Evolutionary conservation across 2,888 invertebrate species (phyloP).

Genomic region (Sepiola atlantica): DNA sequence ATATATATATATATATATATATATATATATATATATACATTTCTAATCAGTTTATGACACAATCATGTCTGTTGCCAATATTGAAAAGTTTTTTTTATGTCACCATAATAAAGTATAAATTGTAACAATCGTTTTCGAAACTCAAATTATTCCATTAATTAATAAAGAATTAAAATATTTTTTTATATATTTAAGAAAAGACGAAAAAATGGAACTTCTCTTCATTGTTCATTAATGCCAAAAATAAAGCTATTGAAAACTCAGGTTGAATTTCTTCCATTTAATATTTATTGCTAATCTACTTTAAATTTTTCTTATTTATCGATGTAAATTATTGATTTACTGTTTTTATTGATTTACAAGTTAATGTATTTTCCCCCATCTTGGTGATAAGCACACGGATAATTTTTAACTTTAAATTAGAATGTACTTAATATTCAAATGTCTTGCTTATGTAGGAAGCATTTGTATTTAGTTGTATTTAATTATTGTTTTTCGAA

Average conservation of each 20-base stretch:
- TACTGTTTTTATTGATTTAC: background rate
- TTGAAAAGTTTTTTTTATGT: too few relatives aligned
- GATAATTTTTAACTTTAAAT: constrained; percentile 24
- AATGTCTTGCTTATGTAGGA: background rate
- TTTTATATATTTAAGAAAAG: background rate
- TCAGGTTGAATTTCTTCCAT: background rate
- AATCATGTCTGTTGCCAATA: too few relatives aligned
- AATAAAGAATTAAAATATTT: background rate
- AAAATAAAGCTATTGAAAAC: background rate
- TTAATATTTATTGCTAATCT: background rate
- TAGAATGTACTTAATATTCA: background rate
- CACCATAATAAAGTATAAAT: too few relatives aligned
- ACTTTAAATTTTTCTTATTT: background rate
- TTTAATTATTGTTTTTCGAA: background rate
- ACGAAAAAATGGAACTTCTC: background rate
- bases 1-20: too few relatives aligned
- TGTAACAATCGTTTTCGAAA: too few relatives aligned
- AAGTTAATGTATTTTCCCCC: background rate
- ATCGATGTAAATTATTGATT: background rate
- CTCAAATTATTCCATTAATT: background rate
- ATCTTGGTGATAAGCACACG: background rate
- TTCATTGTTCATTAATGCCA: background rate
- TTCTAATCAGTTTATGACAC: too few relatives aligned
- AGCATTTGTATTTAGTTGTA: background rate
- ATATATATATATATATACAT: too few relatives aligned